Evolutionary conservation across 30 jellyfish, hydroid and myxozoan species (phyloP).

Genomic region (Aurelia aurita complex sp. Pacific): DNA sequence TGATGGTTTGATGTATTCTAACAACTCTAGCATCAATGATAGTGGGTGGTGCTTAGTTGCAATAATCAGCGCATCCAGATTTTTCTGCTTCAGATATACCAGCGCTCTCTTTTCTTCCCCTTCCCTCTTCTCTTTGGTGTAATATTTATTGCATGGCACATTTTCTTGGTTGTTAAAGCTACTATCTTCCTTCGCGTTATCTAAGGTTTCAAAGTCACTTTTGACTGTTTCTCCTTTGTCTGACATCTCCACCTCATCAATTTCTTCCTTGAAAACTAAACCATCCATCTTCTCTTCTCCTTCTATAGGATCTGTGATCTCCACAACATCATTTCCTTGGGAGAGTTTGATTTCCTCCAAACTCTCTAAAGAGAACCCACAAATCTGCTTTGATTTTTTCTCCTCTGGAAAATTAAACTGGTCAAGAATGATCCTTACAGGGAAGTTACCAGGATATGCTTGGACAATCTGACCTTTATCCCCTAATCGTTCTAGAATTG

Average conservation of each 20-base stretch:
- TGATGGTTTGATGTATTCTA: conserved; percentile 72
- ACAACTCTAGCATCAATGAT: conserved; percentile 37
- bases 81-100: conserved; percentile 24
- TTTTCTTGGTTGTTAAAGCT: not conserved
- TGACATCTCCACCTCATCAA: conserved; percentile 3
- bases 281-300: not conserved
- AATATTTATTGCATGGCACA: conserved; percentile 34
- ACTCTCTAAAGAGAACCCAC: conserved; percentile 78
- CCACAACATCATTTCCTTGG: not conserved
- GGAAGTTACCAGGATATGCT: conserved; percentile 69
- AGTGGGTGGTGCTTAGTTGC: conserved; percentile 85
- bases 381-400: conserved; percentile 15
- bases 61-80: conserved; percentile 73
- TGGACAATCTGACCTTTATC: conserved; percentile 70
- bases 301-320: not conserved
- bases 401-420: conserved; percentile 65
- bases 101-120: conserved; percentile 50
- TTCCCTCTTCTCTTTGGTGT: conserved; percentile 36
- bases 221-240: not conserved
- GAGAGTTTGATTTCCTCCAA: conserved; percentile 42
- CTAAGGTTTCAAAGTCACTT: not conserved
- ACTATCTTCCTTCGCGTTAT: not conserved
- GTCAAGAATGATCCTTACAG: conserved; percentile 80
- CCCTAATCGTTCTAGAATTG: conserved; percentile 92
- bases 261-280: not conserved